phyloP scores from a whole-genome alignment of 2,797 vertebrate genomes.

The Poeciliopsis presidionis region DNA sequence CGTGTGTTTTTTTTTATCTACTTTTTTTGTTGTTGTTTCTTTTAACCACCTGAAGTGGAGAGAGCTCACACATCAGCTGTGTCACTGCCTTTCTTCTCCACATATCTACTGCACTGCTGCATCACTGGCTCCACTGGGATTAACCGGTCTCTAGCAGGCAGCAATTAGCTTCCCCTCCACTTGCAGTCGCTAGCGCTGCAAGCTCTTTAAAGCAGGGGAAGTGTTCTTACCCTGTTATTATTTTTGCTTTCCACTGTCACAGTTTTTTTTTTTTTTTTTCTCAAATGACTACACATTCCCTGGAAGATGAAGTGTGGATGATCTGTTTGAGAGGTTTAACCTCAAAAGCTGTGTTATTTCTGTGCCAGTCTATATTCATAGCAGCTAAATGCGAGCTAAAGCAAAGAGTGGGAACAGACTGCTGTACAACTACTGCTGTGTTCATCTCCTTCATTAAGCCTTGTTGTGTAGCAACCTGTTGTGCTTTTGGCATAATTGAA shows the following conservation, averaged over 20 bases:
- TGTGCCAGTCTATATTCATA: slow-evolving; percentile 44
- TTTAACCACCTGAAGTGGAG: slow-evolving; percentile 27
- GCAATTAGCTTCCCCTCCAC: slow-evolving; percentile 40
- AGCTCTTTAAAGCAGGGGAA: slow-evolving; percentile 28
- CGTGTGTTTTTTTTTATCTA: not conserved
- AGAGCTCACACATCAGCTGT: slow-evolving; percentile 69
- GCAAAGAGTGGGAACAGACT: slow-evolving; percentile 21
- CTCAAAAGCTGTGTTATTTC: slow-evolving; percentile 41
- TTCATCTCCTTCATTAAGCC: slow-evolving; percentile 68
- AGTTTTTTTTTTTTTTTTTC: not conserved
- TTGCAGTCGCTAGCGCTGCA: slow-evolving; percentile 45
- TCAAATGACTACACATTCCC: slow-evolving; percentile 19
- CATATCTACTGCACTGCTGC: slow-evolving; percentile 26
- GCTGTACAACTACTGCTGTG: slow-evolving; percentile 43
- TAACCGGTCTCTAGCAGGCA: slow-evolving; percentile 42
- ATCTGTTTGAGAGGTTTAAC: slow-evolving; percentile 23
- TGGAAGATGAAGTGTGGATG: slow-evolving; percentile 23
- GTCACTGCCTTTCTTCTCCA: slow-evolving; percentile 76
- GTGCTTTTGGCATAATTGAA: slow-evolving; percentile 78
- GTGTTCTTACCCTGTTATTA: slow-evolving; percentile 15
- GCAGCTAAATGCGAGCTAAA: slow-evolving; percentile 45
- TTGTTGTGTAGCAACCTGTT: slow-evolving; percentile 71
- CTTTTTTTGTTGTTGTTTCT: not conserved
- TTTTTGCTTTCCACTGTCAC: slow-evolving; percentile 18
- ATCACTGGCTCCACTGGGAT: slow-evolving; percentile 49